Evolutionary conservation across 2,113 vertebrate species (phyloP).

Genomic region (Thunnus thynnus): DNA sequence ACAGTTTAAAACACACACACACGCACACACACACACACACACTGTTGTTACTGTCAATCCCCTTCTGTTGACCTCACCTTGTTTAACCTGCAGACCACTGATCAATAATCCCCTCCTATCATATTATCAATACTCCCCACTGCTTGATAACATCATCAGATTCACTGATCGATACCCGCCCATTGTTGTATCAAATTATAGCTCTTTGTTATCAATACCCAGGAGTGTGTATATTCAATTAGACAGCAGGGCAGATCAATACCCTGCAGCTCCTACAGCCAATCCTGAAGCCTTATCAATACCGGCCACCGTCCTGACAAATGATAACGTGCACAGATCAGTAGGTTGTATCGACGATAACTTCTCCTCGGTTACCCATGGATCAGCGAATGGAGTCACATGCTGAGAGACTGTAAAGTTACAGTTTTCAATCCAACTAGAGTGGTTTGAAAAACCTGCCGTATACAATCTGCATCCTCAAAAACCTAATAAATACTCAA

Average conservation of each 20-base stretch:
- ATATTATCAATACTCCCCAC: conserved; percentile 25
- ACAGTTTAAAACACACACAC: background rate
- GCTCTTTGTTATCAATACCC: conserved; percentile 15
- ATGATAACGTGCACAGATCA: conserved; percentile 23
- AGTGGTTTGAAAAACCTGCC: background rate
- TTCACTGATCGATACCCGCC: background rate
- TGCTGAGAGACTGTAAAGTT: background rate
- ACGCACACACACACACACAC: background rate
- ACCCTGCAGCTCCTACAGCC: conserved; percentile 2
- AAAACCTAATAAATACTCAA: conserved; percentile 18
- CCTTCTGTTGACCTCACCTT: conserved; percentile 1
- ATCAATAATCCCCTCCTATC: conserved; percentile 20
- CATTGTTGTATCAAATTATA: conserved; percentile 38
- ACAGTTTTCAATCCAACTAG: background rate
- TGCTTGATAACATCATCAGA: conserved; percentile 35
- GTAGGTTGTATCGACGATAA: conserved; percentile 18
- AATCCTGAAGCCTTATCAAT: conserved; percentile 33
- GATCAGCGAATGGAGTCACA: background rate
- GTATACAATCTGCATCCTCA: background rate
- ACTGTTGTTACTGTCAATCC: background rate
- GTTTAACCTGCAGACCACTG: background rate
- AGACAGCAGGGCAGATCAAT: conserved; percentile 7
- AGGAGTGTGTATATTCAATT: conserved; percentile 34
- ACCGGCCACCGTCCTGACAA: conserved; percentile 2
- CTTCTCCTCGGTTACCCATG: background rate